Percentiles rank a stretch among this genome's conserved stretches.
Conservation (phyloP, 2,888 invertebrate genomes). For the Cerastoderma edule region DNA sequence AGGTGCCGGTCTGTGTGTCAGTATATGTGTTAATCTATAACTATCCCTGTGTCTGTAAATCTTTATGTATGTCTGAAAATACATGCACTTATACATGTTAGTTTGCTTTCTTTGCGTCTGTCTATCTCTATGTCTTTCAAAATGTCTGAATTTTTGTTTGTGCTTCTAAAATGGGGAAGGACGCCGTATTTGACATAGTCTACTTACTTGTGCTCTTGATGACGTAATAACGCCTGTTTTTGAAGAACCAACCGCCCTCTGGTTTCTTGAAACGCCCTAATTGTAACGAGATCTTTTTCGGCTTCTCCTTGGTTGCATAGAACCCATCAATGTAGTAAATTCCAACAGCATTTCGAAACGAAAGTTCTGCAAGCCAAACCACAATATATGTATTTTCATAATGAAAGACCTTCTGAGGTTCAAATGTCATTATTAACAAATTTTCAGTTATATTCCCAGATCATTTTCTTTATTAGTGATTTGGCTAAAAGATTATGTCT, state of each 20-base stretch:
- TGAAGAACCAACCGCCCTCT: constrained; percentile 40
- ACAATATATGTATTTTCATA: background rate
- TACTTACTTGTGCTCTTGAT: constrained; percentile 20
- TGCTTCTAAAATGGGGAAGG: too few species aligned
- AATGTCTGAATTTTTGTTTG: too few species aligned
- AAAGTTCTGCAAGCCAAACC: constrained; percentile 9
- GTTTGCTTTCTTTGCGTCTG: too few species aligned
- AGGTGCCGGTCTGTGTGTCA: too few species aligned
- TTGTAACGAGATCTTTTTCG: background rate
- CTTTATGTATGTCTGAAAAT: too few species aligned
- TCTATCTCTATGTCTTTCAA: too few species aligned
- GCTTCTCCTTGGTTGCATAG: constrained; percentile 19
- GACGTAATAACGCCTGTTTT: constrained; percentile 36
- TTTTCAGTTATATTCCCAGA: background rate
- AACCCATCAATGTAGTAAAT: constrained; percentile 5
- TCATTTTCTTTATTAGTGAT: background rate
- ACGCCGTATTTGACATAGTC: too few species aligned
- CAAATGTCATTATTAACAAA: background rate
- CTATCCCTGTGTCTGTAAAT: too few species aligned
- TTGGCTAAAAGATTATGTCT: background rate
- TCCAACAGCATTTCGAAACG: constrained; percentile 7
- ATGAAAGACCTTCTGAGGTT: too few species aligned
- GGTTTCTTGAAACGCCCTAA: constrained; percentile 33
- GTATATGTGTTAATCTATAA: too few species aligned
- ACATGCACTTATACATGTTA: too few species aligned